Percentiles rank a stretch among this genome's conserved stretches.
Conservation (phyloP, 1,140 invertebrate species). For the Apolygus lucorum region DNA sequence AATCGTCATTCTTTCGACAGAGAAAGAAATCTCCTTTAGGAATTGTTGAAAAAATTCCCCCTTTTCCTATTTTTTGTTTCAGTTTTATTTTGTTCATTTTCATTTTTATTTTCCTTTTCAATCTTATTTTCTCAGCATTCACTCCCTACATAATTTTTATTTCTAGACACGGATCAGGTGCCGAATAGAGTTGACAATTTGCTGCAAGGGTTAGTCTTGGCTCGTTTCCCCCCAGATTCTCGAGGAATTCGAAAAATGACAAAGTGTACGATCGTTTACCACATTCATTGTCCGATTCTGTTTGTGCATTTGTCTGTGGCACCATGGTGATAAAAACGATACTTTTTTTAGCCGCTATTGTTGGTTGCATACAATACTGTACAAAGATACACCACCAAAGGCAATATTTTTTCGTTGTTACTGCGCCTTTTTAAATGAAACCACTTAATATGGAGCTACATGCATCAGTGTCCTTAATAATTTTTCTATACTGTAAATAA, state of each 20-base stretch:
- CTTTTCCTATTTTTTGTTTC: neutral
- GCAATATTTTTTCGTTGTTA: constrained; percentile 23
- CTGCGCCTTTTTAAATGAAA: constrained; percentile 15
- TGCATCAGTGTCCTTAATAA: constrained; percentile 27
- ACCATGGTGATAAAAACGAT: constrained; percentile 25
- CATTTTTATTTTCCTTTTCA: constrained; percentile 18
- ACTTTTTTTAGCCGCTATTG: constrained; percentile 28
- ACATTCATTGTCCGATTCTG: constrained; percentile 27
- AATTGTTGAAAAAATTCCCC: neutral
- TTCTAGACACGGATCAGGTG: constrained; percentile 28
- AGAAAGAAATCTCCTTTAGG: neutral
- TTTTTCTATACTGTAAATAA: constrained; percentile 22
- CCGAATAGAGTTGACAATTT: constrained; percentile 24
- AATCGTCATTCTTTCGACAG: constrained; percentile 1
- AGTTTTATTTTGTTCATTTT: constrained; percentile 19
- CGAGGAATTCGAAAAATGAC: constrained; percentile 13
- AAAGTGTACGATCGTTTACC: constrained; percentile 26
- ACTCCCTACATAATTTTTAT: constrained; percentile 29
- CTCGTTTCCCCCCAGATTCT: constrained; percentile 11
- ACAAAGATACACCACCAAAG: constrained; percentile 27
- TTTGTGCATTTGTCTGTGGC: constrained; percentile 32
- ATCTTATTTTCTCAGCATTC: constrained; percentile 20
- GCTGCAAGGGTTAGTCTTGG: constrained; percentile 23
- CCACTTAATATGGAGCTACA: constrained; percentile 6
- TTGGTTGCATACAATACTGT: constrained; percentile 28